Evolutionary conservation across 2,113 vertebrate genomes (phyloP).

Genomic region (Gopherus flavomarginatus): DNA sequence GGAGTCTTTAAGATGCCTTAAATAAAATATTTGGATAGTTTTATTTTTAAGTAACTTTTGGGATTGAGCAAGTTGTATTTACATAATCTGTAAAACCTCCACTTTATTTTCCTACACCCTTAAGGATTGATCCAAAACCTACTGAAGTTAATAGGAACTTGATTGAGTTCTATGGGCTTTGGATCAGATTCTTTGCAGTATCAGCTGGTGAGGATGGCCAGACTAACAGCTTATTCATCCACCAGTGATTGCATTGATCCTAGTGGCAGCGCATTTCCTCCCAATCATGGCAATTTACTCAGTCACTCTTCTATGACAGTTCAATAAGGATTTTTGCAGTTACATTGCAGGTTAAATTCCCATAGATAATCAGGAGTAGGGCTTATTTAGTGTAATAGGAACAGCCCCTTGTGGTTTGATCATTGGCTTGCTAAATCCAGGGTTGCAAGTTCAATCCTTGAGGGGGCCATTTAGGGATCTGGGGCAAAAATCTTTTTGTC

Average conservation of each 20-base stretch:
- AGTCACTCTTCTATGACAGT: slow-evolving; percentile 27
- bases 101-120: not conserved
- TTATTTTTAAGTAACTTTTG: slow-evolving; percentile 20
- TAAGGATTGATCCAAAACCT: not conserved
- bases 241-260: not conserved
- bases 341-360: slow-evolving; percentile 36
- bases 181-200: not conserved
- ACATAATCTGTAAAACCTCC: not conserved
- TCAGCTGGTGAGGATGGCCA: not conserved
- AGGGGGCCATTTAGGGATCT: too few species aligned
- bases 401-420: not conserved
- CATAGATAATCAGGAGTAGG: slow-evolving; percentile 38
- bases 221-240: not conserved
- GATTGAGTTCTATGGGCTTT: slow-evolving; percentile 18
- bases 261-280: not conserved
- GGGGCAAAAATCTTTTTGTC: too few species aligned
- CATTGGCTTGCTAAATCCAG: too few species aligned
- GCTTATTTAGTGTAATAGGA: slow-evolving; percentile 40
- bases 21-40: slow-evolving; percentile 45
- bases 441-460: too few species aligned
- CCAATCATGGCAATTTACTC: slow-evolving; percentile 18
- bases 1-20: slow-evolving; percentile 26
- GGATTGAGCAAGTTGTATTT: not conserved
- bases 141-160: not conserved
- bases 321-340: slow-evolving; percentile 41